Base-by-base conservation (phyloP, 2,113 vertebrate genomes). In the Cervus canadensis region DNA sequence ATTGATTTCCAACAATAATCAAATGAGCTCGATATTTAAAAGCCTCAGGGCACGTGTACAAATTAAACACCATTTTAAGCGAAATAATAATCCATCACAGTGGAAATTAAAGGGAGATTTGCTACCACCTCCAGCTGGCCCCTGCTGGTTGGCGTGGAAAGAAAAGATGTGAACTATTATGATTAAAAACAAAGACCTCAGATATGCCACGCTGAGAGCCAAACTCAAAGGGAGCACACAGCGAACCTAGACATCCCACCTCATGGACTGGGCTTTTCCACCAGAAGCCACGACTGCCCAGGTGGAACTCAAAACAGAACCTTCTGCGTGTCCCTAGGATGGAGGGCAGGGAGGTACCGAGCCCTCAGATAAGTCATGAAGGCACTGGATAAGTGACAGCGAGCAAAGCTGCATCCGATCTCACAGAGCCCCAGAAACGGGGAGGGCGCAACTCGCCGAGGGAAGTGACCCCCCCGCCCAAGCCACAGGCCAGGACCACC, bases 101-200 rank as follows among this genome's bases (percentile, higher is more conserved):
- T 91, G 50, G 88, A 96, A 98, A 98, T 92, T 96, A 96, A 95
- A 92, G 93, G 28, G 89, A 97, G 95, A 97, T 92, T 91, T 97
- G 89, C 94, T 96, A 84, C 85, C 45, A 83, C 36, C 60, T 81
- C 36, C 74, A 86, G 67, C 87, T 91, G 84, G 83, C 23, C 97
- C 74, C 86, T 1, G 59, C 85, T 62, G 91, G 52, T n/a, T 67
- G 60, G 59, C 52, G 64, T 3, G 52, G 76, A 84, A 97, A 96
- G 81, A 78, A 95, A 95, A 94, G 81, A 96, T 88, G 88, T 91
- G 76, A 95, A 92, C 62, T 95, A 91, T 97, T 97, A 88, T 96
- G 85, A 96, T 81, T 97, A 76, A 98, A 98, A 98, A 96, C 91
- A 97, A 96, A 97, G 81, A 94, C 79, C 67, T 87, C 17, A 5